A percentile compares a stretch with the other conserved stretches of the same genome.
Evolutionary conservation across 1,140 invertebrate genomes (phyloP).

Genomic region (Steinernema feltiae): DNA sequence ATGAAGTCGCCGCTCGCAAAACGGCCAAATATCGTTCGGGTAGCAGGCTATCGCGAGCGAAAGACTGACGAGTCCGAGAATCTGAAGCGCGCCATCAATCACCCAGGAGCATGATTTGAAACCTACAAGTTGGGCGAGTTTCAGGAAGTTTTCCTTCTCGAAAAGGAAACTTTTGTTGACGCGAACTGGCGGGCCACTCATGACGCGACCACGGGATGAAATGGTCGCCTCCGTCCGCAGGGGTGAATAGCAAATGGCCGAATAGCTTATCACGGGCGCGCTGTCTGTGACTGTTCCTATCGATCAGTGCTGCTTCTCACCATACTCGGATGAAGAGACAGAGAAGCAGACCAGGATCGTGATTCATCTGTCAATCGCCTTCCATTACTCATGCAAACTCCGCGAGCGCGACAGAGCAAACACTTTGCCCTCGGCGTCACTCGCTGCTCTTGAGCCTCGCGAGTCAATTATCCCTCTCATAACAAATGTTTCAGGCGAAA

Average conservation of each 20-base stretch:
- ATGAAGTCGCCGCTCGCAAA: neutral
- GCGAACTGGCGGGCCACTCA: slow-evolving; percentile 16
- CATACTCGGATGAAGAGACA: neutral
- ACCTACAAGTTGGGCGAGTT: slow-evolving; percentile 23
- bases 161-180: slow-evolving; percentile 24
- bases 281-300: neutral
- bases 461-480: neutral
- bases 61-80: slow-evolving; percentile 15
- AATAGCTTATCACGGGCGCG: neutral
- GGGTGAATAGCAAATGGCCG: neutral
- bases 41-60: slow-evolving; percentile 23
- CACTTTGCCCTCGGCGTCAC: too few relatives aligned
- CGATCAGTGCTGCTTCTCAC: neutral
- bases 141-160: slow-evolving; percentile 28
- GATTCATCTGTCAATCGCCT: too few relatives aligned
- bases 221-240: too few relatives aligned
- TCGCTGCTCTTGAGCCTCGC: too few relatives aligned
- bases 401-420: too few relatives aligned
- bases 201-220: neutral
- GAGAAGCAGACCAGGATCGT: too few relatives aligned
- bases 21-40: slow-evolving; percentile 19
- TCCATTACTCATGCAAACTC: too few relatives aligned
- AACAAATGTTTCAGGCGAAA: neutral
- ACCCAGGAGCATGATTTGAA: neutral
- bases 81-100: slow-evolving; percentile 9